Conservation (phyloP, 1,140 invertebrate genomes). For the Drosophila dunni region DNA sequence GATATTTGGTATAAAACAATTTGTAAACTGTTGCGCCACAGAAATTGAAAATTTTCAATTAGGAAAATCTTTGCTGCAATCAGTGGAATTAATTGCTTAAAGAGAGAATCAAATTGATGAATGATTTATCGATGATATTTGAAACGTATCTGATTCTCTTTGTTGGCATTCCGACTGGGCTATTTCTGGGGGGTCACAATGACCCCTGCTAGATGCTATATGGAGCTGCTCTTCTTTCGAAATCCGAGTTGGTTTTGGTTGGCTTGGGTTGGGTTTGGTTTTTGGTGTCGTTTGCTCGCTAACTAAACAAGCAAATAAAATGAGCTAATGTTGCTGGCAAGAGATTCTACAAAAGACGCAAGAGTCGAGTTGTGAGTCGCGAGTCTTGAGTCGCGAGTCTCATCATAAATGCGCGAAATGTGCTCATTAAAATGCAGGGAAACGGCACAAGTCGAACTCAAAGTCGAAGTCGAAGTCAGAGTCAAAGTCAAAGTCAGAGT, state of each 20-base stretch:
- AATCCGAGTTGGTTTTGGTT: slow-evolving; percentile 57
- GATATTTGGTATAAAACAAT: too few species aligned
- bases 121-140: slow-evolving; percentile 7
- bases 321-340: slow-evolving; percentile 68
- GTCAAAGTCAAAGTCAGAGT: background rate
- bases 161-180: background rate
- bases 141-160: background rate
- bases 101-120: background rate
- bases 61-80: background rate
- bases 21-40: too few species aligned
- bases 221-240: slow-evolving; percentile 54
- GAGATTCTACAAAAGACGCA: slow-evolving; percentile 12
- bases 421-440: slow-evolving; percentile 81
- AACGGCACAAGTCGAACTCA: slow-evolving; percentile 18
- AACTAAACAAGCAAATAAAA: slow-evolving; percentile 80
- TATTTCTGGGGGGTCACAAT: slow-evolving; percentile 54
- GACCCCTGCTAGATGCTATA: slow-evolving; percentile 20
- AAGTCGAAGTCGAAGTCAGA: background rate
- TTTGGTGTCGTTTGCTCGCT: slow-evolving; percentile 59
- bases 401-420: slow-evolving; percentile 82
- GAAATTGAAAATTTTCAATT: too few species aligned
- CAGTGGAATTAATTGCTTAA: background rate
- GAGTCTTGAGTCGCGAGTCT: slow-evolving; percentile 13
- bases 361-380: too few species aligned
- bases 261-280: too few species aligned